Evolutionary conservation across 2,113 vertebrate species (phyloP).

Genomic region (Corythornis vintsioides): DNA sequence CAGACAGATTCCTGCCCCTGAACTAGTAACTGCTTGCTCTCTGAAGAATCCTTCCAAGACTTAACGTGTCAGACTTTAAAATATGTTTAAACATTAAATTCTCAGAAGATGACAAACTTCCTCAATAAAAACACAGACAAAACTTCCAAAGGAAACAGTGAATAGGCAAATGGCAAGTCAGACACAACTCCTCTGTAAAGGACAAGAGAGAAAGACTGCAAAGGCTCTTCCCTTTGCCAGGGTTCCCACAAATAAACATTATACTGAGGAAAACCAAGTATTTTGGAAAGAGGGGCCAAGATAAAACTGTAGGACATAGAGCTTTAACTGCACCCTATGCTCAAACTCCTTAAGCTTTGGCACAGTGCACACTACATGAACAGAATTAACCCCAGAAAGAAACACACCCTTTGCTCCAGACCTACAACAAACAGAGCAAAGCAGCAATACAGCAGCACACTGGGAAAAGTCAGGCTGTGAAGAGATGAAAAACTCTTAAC

Average conservation of each 20-base stretch:
- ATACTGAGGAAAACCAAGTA: neutral
- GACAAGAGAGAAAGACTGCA: neutral
- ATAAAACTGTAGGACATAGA: neutral
- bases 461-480: neutral
- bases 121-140: neutral
- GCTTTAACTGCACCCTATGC: neutral
- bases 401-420: neutral
- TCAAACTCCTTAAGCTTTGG: neutral
- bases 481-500: neutral
- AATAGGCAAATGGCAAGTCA: neutral
- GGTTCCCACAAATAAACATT: neutral
- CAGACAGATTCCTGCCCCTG: neutral
- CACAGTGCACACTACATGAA: neutral
- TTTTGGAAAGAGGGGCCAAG: neutral
- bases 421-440: neutral
- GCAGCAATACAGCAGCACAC: neutral
- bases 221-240: neutral
- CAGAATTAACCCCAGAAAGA: neutral
- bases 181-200: neutral
- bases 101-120: neutral
- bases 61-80: neutral
- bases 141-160: neutral
- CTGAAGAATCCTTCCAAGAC: neutral
- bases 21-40: neutral
- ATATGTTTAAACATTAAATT: neutral